A percentile compares a stretch with the other conserved stretches of the same genome.
These are phyloP conservation scores for Teleogryllus occipitalis DNA, from an alignment of 1,140 invertebrate species.

Conservation along the genomic window DNA sequence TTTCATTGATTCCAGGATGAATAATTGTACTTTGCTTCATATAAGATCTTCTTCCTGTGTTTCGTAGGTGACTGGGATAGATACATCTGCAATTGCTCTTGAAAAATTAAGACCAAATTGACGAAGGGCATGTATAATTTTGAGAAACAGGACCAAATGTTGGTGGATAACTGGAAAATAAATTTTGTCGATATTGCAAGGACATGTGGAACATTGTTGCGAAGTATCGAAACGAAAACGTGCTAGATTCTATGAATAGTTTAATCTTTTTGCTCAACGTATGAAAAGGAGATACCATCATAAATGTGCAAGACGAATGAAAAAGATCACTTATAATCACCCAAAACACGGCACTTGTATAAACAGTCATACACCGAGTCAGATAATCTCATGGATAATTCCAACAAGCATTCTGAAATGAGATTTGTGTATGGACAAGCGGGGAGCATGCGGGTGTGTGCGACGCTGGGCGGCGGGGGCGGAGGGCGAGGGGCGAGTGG, in stretches of 20 bases:
- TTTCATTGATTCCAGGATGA: neutral
- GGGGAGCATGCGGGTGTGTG: neutral
- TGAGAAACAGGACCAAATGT: neutral
- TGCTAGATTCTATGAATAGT: neutral
- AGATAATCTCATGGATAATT: neutral
- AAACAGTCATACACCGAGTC: conserved; percentile 3
- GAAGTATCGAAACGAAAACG: neutral
- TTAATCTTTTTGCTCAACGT: neutral
- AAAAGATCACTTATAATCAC: neutral
- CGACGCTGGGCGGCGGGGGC: neutral
- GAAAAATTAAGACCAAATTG: neutral
- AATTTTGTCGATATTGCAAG: neutral
- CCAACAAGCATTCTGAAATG: neutral
- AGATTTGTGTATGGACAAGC: neutral
- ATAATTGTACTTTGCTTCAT: neutral
- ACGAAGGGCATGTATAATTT: neutral
- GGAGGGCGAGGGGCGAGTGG: neutral
- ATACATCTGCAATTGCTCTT: neutral
- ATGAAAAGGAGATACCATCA: neutral
- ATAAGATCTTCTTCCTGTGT: neutral
- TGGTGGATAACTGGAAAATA: neutral
- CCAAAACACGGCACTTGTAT: neutral
- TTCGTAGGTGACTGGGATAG: neutral
- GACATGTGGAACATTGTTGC: neutral
- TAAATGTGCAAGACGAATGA: conserved; percentile 1